Evolutionary conservation across 2,113 vertebrate species (phyloP).

Genomic region (Anthoscopus minutus): DNA sequence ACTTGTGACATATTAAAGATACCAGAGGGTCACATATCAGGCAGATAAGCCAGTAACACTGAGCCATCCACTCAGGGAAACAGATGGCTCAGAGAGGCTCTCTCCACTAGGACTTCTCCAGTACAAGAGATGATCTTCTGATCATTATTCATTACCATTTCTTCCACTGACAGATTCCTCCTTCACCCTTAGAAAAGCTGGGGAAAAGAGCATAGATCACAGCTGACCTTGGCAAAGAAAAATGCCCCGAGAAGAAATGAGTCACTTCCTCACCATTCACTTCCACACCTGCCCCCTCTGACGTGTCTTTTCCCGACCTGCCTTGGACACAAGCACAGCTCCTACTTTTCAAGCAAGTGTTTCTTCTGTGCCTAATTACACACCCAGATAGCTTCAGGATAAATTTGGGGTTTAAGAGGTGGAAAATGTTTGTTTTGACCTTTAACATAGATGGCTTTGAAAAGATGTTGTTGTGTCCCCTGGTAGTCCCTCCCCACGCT

Average conservation of each 20-base stretch:
- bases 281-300: not conserved
- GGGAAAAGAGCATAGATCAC: not conserved
- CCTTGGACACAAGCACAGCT: not conserved
- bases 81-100: not conserved
- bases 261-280: not conserved
- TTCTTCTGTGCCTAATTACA: not conserved
- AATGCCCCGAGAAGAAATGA: not conserved
- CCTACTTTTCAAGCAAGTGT: not conserved
- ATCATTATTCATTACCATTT: not conserved
- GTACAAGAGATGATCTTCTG: not conserved
- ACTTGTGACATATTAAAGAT: slow-evolving; percentile 20
- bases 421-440: not conserved
- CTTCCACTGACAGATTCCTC: not conserved
- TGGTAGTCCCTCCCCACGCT: not conserved
- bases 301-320: not conserved
- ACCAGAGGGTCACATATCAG: slow-evolving; percentile 46
- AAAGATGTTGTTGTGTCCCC: not conserved
- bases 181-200: not conserved
- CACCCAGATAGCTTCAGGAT: not conserved
- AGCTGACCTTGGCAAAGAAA: not conserved
- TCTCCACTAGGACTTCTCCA: not conserved
- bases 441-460: not conserved
- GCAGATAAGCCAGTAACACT: slow-evolving; percentile 19
- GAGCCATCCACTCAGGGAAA: not conserved
- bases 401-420: not conserved